Percentiles rank a stretch among this genome's conserved stretches.
phyloP scores from a whole-genome alignment of 2,888 invertebrate species.

The Stegana nigrithorax region DNA sequence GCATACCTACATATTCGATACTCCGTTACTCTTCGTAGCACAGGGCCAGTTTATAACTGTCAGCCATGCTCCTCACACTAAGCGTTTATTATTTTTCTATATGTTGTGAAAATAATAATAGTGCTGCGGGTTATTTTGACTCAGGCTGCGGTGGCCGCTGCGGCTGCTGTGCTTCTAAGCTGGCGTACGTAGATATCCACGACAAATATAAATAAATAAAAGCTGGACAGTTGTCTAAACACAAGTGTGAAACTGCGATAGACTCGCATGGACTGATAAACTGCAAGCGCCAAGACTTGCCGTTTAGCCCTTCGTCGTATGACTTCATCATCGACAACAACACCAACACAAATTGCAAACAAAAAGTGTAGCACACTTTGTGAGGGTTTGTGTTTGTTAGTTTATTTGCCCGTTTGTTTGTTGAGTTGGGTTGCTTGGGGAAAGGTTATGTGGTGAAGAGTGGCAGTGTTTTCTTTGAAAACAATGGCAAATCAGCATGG shows the following conservation, averaged over 20 bases:
- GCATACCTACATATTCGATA: background rate
- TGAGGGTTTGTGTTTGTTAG: background rate
- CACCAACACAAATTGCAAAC: background rate
- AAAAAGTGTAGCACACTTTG: background rate
- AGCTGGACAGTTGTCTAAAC: constrained; percentile 57
- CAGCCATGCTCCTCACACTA: constrained; percentile 7
- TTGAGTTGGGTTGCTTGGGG: too few species aligned
- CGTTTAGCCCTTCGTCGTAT: too few species aligned
- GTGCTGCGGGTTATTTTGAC: constrained; percentile 31
- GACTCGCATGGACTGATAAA: too few species aligned
- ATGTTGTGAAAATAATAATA: constrained; percentile 62
- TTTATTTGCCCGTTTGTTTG: background rate
- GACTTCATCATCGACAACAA: background rate
- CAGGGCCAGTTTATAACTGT: constrained; percentile 16
- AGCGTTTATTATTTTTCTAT: constrained; percentile 59
- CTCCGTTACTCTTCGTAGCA: too few species aligned
- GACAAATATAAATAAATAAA: constrained; percentile 38
- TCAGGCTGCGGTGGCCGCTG: too few species aligned
- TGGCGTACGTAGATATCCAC: constrained; percentile 9
- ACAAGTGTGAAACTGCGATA: constrained; percentile 62
- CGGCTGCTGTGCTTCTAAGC: too few species aligned
- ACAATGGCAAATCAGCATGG: constrained; percentile 16
- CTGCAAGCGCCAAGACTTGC: too few species aligned
- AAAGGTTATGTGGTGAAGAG: too few species aligned
- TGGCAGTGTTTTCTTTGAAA: constrained; percentile 17